phyloP scores from a whole-genome alignment of 2,797 vertebrate species.

The Tadarida brasiliensis region DNA sequence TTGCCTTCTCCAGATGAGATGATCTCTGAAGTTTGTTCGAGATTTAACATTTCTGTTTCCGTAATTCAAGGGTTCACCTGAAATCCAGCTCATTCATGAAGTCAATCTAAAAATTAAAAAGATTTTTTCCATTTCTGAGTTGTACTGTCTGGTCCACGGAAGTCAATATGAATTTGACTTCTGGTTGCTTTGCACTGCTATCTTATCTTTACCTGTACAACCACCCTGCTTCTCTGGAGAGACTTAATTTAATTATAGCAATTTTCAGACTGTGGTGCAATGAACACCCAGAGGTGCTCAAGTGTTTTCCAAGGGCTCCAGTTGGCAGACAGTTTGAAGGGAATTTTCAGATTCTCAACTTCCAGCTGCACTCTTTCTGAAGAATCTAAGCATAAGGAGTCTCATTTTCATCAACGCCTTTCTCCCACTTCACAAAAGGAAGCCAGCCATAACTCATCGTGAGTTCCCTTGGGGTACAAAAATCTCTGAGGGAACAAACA shows the following conservation, averaged over 20 bases:
- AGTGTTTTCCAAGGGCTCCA: background rate
- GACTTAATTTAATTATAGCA: background rate
- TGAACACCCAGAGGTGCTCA: background rate
- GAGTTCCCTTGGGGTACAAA: background rate
- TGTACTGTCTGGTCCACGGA: background rate
- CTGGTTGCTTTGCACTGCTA: background rate
- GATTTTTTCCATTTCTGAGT: background rate
- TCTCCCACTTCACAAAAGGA: slow-evolving; percentile 8
- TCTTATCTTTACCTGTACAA: background rate
- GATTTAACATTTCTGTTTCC: background rate
- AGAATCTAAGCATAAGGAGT: background rate
- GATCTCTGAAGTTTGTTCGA: slow-evolving; percentile 31
- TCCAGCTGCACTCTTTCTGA: slow-evolving; percentile 5
- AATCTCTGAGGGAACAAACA: slow-evolving; percentile 19
- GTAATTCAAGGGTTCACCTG: slow-evolving; percentile 34
- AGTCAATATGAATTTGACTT: background rate
- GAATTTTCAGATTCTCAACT: slow-evolving; percentile 38
- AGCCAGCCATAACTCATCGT: background rate
- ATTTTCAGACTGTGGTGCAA: background rate
- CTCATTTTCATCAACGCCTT: background rate
- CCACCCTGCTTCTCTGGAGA: background rate
- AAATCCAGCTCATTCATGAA: background rate
- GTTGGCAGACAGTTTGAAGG: background rate
- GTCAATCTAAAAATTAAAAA: background rate
- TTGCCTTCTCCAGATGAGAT: background rate